Evolutionary conservation across 2,797 vertebrate species (phyloP).

Genomic region (Pitangus sulphuratus): DNA sequence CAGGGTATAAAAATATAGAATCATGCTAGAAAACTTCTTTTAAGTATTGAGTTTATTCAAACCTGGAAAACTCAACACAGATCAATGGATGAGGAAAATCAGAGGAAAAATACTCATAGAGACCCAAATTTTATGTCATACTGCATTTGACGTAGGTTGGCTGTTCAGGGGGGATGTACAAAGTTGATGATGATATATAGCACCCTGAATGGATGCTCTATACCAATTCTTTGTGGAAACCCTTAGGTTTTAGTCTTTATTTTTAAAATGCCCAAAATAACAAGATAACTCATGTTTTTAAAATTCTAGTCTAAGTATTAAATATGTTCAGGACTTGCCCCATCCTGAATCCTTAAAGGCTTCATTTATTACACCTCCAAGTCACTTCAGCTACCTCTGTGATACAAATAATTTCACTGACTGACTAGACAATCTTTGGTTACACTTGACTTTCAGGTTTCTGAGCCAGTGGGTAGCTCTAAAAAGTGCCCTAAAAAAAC

Average conservation of each 20-base stretch:
- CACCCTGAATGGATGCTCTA: neutral
- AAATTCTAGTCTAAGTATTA: neutral
- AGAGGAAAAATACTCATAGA: neutral
- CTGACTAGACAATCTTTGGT: neutral
- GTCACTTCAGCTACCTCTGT: neutral
- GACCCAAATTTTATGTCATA: neutral
- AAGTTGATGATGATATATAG: neutral
- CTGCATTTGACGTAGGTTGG: neutral
- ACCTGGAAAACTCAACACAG: neutral
- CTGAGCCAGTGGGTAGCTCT: neutral
- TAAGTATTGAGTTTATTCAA: neutral
- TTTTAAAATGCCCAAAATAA: neutral
- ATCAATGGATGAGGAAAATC: neutral
- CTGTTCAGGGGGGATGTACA: neutral
- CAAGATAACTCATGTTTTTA: neutral
- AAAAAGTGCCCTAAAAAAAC: neutral
- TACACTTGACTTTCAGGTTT: neutral
- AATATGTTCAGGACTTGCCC: neutral
- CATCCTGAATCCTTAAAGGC: neutral
- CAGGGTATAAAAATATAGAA: neutral
- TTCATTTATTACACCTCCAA: neutral
- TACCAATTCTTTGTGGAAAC: neutral
- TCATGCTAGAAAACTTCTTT: neutral
- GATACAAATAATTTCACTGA: neutral
- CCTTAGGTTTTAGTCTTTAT: neutral